A percentile compares a stretch with the other conserved stretches of the same genome.
phyloP scores from a whole-genome alignment of 2,797 vertebrate genomes.

The Catamblyrhynchus diadema region DNA sequence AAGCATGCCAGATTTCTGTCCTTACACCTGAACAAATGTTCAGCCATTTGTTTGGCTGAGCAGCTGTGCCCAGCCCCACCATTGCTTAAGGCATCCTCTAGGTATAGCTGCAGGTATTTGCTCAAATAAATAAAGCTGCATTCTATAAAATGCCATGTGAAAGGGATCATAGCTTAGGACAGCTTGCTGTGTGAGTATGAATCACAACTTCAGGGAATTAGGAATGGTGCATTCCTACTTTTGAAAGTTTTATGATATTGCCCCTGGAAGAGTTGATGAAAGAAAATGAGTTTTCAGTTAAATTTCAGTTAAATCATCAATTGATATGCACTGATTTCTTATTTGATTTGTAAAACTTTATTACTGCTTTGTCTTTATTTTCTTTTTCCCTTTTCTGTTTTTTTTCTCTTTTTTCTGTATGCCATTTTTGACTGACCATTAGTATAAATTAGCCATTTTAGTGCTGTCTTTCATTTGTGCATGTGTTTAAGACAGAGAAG shows the following conservation, averaged over 20 bases:
- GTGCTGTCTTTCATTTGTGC: background rate
- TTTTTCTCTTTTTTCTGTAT: background rate
- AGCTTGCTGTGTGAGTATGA: background rate
- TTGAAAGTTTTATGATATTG: background rate
- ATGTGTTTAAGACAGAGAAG: background rate
- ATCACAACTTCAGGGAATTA: background rate
- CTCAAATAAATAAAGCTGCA: background rate
- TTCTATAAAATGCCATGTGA: accelerated
- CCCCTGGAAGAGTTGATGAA: background rate
- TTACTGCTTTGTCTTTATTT: background rate
- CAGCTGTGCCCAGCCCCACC: accelerated
- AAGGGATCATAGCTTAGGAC: background rate
- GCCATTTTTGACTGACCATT: background rate
- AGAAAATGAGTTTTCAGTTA: background rate
- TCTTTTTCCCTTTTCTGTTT: background rate
- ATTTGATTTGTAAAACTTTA: background rate
- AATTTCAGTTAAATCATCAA: background rate
- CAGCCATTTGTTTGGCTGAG: background rate
- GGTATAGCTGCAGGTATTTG: background rate
- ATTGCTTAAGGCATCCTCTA: background rate
- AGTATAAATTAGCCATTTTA: background rate
- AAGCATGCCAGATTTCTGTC: accelerated
- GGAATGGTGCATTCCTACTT: background rate
- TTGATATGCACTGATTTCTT: background rate
- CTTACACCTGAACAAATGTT: background rate